Evolutionary conservation across 2,113 vertebrate species (phyloP), one percentile per base, ranked within the genome.

Genomic region (Ifrita kowaldi): DNA sequence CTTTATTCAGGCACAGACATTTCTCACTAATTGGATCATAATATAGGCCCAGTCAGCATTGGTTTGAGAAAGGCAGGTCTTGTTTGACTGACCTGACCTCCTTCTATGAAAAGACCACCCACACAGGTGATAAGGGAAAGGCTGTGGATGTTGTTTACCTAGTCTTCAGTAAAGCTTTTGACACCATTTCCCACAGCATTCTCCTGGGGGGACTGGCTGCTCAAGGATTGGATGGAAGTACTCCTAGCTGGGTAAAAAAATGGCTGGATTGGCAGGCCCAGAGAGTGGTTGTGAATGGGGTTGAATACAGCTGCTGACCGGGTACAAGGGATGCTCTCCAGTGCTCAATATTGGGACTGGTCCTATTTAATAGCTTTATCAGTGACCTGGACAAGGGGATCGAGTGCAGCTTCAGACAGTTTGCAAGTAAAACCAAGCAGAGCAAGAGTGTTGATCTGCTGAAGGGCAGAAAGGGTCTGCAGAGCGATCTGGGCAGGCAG

Each of bases 321-420:
- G 14, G 16, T 33, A 69, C 17, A 55, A 50, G 32, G 23, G 15
- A 4, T 83, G 18, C 12, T 30, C 33, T 47, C 19, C 28, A 71
- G 42, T 21, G 6, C 9, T 68, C 16, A 21, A 4, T 52, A 30
- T 6, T 46, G 37, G 10, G 5, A 5, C 6, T 11, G 11, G 13
- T 41, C 35, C 37, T 67, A 3, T 24, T 78, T 33, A 22, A 18
- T 35, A 21, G 37, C 14, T n/a, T 71, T 56, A 5, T 35, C 13
- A 8, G 30, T 23, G 7, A 59, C 12, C 19, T 49, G n/a, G 20
- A 18, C 3, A 6, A 77, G 13, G 10, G 22, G 6, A n/a, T 82
- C 0, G 0, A 86, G 23, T 20, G 8, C 8, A n/a, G 6, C 6
- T 46, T 86, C 35, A 27, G 27, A 42, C 19, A 65, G 5, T 59